Evolutionary conservation across 2,113 vertebrate genomes (phyloP).

Genomic region (Cyprinodon tularosa): DNA sequence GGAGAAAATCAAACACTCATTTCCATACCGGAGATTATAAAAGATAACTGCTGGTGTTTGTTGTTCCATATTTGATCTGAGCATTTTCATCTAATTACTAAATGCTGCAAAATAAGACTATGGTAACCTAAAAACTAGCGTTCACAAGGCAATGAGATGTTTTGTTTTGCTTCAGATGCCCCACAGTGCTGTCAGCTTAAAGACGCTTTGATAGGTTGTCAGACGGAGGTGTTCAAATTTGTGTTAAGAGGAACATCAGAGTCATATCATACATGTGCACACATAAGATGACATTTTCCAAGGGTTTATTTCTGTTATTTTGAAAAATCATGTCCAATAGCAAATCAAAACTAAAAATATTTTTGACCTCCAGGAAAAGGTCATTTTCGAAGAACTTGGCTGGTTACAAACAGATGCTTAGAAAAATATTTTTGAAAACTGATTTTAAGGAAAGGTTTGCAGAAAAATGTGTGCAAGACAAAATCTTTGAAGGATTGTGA

Average conservation of each 20-base stretch:
- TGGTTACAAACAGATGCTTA: too few species aligned
- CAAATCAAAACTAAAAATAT: too few species aligned
- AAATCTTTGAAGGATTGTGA: not conserved
- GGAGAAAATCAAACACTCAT: constrained; percentile 83
- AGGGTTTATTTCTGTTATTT: not conserved
- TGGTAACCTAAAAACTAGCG: constrained; percentile 68
- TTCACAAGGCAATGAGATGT: constrained; percentile 59
- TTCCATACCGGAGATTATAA: constrained; percentile 83
- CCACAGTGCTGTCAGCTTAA: constrained; percentile 24
- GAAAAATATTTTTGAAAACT: not conserved
- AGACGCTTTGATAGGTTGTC: constrained; percentile 48
- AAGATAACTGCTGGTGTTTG: constrained; percentile 82
- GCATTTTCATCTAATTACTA: constrained; percentile 77
- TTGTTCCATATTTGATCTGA: constrained; percentile 77
- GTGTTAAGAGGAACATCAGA: constrained; percentile 13
- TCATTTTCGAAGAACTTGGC: too few species aligned
- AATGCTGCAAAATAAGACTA: constrained; percentile 74
- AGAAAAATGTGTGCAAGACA: not conserved
- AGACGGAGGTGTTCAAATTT: constrained; percentile 28
- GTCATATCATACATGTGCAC: constrained; percentile 20
- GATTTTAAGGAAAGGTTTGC: not conserved
- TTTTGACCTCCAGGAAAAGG: too few species aligned
- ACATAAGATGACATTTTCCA: not conserved
- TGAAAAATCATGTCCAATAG: not conserved
- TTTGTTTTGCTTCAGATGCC: constrained; percentile 49